Evolutionary conservation across 2,888 invertebrate genomes (phyloP).

Genomic region (Hemaris fuciformis): DNA sequence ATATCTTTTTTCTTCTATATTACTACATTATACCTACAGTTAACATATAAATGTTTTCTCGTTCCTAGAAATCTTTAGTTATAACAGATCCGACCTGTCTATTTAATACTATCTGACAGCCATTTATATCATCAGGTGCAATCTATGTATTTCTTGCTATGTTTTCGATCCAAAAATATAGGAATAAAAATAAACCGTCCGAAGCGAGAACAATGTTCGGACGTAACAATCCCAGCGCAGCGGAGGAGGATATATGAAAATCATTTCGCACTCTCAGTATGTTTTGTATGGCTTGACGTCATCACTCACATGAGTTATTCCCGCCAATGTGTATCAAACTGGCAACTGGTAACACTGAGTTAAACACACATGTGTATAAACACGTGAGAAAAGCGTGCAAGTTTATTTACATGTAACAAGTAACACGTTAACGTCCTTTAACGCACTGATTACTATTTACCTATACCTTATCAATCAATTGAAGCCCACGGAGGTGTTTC

Average conservation of each 20-base stretch:
- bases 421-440: neutral
- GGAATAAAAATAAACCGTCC: neutral
- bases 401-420: neutral
- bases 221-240: neutral
- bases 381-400: neutral
- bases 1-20: too few relatives aligned
- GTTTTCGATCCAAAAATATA: neutral
- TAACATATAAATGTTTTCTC: too few relatives aligned
- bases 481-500: too few relatives aligned
- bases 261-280: neutral
- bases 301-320: neutral
- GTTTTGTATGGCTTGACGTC: neutral
- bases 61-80: too few relatives aligned
- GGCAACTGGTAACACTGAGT: neutral
- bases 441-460: neutral
- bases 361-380: neutral
- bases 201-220: neutral
- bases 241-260: neutral
- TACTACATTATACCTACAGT: too few relatives aligned
- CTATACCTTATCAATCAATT: too few relatives aligned
- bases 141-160: neutral
- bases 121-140: too few relatives aligned
- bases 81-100: too few relatives aligned
- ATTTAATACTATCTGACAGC: too few relatives aligned
- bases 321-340: neutral